phyloP scores from a whole-genome alignment of 1,140 invertebrate species.

The Sesamia nonagrioides region DNA sequence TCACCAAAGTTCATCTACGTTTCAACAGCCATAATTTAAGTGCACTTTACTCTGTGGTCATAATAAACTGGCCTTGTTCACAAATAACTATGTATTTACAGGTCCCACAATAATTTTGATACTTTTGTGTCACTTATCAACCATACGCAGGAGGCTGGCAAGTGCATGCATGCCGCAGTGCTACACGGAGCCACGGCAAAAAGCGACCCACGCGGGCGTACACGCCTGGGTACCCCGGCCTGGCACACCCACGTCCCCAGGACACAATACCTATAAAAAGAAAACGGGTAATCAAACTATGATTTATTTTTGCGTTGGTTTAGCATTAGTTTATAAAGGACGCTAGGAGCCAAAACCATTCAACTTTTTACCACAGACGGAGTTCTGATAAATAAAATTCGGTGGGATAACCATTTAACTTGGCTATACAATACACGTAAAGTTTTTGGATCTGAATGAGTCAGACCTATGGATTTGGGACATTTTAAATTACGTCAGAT shows the following conservation, averaged over 20 bases:
- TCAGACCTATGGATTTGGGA: too few species aligned
- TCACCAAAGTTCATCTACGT: too few species aligned
- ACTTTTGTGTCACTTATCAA: constrained; percentile 21
- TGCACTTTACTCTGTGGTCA: background rate
- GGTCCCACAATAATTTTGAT: background rate
- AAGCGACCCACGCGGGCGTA: constrained; percentile 92
- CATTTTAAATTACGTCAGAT: background rate
- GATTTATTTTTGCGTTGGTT: too few species aligned
- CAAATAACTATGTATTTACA: background rate
- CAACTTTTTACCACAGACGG: too few species aligned
- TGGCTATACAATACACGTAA: too few species aligned
- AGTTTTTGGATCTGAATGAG: too few species aligned
- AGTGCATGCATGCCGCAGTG: constrained; percentile 76
- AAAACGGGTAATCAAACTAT: background rate
- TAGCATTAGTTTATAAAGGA: too few species aligned
- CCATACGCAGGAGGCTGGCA: constrained; percentile 70
- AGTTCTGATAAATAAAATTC: too few species aligned
- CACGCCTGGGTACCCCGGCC: constrained; percentile 92
- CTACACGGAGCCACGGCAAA: constrained; percentile 87
- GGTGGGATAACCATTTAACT: too few species aligned
- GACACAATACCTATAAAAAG: constrained; percentile 89
- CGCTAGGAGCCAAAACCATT: too few species aligned
- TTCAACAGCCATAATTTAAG: background rate
- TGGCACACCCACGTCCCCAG: constrained; percentile 93
- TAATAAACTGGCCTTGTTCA: constrained; percentile 18